Evolutionary conservation across 2,113 vertebrate genomes (phyloP).

Genomic region (Propithecus coquereli): DNA sequence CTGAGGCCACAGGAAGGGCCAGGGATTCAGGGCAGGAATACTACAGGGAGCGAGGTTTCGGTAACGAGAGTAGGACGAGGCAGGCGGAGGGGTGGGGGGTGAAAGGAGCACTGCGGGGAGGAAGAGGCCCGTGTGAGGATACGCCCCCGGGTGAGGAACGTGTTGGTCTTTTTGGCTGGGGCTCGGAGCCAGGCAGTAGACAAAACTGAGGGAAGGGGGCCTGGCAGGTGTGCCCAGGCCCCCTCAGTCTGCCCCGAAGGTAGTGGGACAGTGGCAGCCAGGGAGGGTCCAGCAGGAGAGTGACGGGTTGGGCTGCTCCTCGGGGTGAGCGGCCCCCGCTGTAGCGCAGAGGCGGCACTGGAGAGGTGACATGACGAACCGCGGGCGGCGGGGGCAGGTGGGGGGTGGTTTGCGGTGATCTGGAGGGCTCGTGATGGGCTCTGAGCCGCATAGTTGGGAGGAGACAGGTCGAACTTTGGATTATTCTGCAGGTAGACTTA

Average conservation of each 20-base stretch:
- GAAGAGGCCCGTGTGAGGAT: too few relatives aligned
- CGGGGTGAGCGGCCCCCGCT: accelerated
- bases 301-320: too few relatives aligned
- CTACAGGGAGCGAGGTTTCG: background rate
- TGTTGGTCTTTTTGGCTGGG: background rate
- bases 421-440: background rate
- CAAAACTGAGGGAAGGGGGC: background rate
- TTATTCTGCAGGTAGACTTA: too few relatives aligned
- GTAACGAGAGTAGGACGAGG: background rate
- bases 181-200: background rate
- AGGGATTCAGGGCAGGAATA: background rate
- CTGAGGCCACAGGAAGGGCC: background rate
- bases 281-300: accelerated
- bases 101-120: background rate
- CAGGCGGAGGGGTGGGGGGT: background rate
- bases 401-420: background rate
- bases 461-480: too few relatives aligned
- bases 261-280: background rate
- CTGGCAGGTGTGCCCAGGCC: background rate
- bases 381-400: accelerated
- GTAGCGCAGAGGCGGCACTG: accelerated
- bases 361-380: background rate
- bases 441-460: background rate
- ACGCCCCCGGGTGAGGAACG: accelerated
- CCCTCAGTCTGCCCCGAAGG: background rate